Evolutionary conservation across 1,140 invertebrate species (phyloP).

Genomic region (Bombus waltoni): DNA sequence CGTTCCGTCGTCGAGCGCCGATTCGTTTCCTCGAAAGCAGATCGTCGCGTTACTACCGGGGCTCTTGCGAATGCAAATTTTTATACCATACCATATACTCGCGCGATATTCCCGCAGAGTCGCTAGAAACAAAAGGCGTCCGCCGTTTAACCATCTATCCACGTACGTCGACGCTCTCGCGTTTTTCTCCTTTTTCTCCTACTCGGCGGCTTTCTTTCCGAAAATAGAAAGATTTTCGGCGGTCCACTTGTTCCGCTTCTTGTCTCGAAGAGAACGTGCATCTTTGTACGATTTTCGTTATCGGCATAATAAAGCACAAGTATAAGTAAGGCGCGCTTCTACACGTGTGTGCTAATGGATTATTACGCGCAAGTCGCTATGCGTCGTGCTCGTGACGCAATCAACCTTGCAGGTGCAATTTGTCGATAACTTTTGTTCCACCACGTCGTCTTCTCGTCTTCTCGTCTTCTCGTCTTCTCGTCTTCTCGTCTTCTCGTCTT

Average conservation of each 20-base stretch:
- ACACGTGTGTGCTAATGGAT: constrained; percentile 56
- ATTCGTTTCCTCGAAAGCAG: background rate
- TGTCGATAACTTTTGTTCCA: constrained; percentile 9
- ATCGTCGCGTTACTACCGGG: too few relatives aligned
- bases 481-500: too few relatives aligned
- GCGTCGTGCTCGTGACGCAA: constrained; percentile 41
- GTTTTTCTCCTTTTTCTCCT: too few relatives aligned
- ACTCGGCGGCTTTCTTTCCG: too few relatives aligned
- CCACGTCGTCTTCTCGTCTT: background rate
- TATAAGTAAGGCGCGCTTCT: background rate
- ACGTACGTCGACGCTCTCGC: too few relatives aligned
- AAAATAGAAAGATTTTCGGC: too few relatives aligned
- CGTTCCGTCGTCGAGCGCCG: background rate
- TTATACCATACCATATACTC: background rate
- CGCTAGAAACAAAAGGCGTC: background rate
- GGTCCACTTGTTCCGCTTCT: background rate
- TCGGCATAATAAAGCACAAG: constrained; percentile 56
- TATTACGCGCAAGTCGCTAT: constrained; percentile 55
- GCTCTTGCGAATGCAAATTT: background rate
- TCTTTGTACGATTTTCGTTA: constrained; percentile 42
- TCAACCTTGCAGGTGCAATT: constrained; percentile 49
- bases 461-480: too few relatives aligned
- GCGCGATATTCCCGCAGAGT: background rate
- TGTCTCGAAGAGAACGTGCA: background rate
- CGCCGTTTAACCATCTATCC: too few relatives aligned